A percentile compares a stretch with the other conserved stretches of the same genome.
phyloP scores from a whole-genome alignment of 2,113 vertebrate genomes.

The Potamarius usumacintae region DNA sequence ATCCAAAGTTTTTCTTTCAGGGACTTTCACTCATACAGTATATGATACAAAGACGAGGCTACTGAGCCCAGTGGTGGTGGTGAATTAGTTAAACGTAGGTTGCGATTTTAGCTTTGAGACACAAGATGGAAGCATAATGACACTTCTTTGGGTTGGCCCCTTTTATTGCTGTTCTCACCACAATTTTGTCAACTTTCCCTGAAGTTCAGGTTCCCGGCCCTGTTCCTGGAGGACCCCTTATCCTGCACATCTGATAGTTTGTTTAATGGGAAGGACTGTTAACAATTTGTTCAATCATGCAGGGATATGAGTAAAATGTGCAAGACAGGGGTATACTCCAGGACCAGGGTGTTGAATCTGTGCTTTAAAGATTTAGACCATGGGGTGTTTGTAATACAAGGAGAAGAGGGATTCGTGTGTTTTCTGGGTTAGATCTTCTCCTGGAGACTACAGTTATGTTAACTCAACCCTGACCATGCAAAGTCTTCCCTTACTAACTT shows the following conservation, averaged over 20 bases:
- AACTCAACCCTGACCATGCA: not conserved
- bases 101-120: constrained; percentile 28
- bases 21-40: not conserved
- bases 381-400: not conserved
- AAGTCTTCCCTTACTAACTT: not conserved
- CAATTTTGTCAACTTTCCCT: not conserved
- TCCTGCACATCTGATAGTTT: not conserved
- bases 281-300: not conserved
- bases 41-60: not conserved
- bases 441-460: not conserved
- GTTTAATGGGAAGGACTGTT: not conserved
- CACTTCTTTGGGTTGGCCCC: not conserved
- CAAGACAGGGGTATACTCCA: not conserved
- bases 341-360: not conserved
- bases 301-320: too few relatives aligned
- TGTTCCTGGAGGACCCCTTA: too few relatives aligned
- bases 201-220: not conserved
- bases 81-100: not conserved
- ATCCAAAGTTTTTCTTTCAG: not conserved
- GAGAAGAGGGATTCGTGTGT: not conserved
- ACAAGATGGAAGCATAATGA: constrained; percentile 28
- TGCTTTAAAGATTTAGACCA: not conserved
- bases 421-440: not conserved
- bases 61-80: not conserved
- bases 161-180: not conserved